Evolutionary conservation across 2,797 vertebrate genomes (phyloP), one percentile per base, ranked within the genome.

Genomic region (Siniperca scherzeri): DNA sequence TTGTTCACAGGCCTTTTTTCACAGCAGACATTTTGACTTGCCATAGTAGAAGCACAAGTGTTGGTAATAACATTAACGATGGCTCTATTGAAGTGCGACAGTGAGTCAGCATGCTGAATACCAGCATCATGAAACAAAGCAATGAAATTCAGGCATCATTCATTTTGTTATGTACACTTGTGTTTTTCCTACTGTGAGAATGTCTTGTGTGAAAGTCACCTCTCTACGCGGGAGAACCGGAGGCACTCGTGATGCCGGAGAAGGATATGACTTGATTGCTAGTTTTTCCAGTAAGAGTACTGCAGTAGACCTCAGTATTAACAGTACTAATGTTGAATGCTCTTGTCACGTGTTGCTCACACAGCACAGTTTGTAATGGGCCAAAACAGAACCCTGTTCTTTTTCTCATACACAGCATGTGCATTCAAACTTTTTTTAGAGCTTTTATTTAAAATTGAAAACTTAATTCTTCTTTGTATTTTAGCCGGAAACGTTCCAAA

Each of bases 401-500:
- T 48, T 27, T 59, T 0, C 22, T 62, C 27, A 25, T 0, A 38
- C 2, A 30, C 17, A 52, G 16, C 38, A 17, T 5, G 7, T 4
- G 3, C 16, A 44, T 30, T 16, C 3, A 30, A 11, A n/a, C 7
- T 3, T 7, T 48, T 16, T 40, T 44, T 52, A 4, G n/a, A 68
- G 4, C 4, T 2, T 27, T 19, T 42, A 4, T 14, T 40, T n/a
- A 0, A 68, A 46, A 22, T 4, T 46, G 1, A 56, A 50, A 55
- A 55, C 0, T 1, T 25, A 42, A 61, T 69, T 36, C 0, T 46
- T 67, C 0, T 81, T 86, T 46, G n/a, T 33, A 2, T 88, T 90
- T 38, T 52, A 96, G 94, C 77, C 96, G 95, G 77, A 97, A 96
- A 77, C 97, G 96, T 42, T 97, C 98, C 84, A 97, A 95, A 96